Base-by-base conservation (phyloP, 2,113 vertebrate species). In the Cromileptes altivelis region DNA sequence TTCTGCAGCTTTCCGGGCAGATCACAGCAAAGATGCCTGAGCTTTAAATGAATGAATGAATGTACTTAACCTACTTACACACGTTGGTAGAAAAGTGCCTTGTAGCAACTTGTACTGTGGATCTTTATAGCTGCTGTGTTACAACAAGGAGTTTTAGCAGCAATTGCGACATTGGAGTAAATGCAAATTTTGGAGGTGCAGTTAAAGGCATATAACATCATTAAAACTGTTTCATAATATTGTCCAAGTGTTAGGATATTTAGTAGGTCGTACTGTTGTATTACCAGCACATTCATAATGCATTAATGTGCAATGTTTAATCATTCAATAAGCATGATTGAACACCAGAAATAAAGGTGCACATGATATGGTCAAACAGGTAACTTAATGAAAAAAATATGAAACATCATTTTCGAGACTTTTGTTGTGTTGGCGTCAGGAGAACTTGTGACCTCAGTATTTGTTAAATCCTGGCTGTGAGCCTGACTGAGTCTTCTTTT, bases 1-100 rank as follows among this genome's bases (percentile, higher is more conserved):
- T 95, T 95, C 87, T 87, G 84, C 93, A 86, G 82, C 92, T 88
- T 86, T 80, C n/a, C 37, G 49, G 27, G 56, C 73, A 70, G 75
- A 85, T 88, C 52, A 21, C 61, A 71, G 83, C 76, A 64, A 60
- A 73, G 80, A 63, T 40, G 76, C 57, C n/a, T 2, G 61, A 33
- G 55, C 40, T 40, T 45, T 63, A 71, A 65, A 45, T 72, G 65
- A 88, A 30, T 62, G 18, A 56, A 73, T 73, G 73, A 61, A 75
- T 85, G 71, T 4, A 50, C 68, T 80, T 63, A 75, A 78, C 75
- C 67, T 56, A 70, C 64, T 72, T 56, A 27, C 37, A 81, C 50
- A 70, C 80, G 60, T 1, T 10, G 42, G 42, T 3, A 53, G 55
- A 65, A 63, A 3, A 25, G 37, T 8, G 75, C 62, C n/a, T 21